Conservation (phyloP, 2,113 vertebrate species). For the Steatornis caripensis region DNA sequence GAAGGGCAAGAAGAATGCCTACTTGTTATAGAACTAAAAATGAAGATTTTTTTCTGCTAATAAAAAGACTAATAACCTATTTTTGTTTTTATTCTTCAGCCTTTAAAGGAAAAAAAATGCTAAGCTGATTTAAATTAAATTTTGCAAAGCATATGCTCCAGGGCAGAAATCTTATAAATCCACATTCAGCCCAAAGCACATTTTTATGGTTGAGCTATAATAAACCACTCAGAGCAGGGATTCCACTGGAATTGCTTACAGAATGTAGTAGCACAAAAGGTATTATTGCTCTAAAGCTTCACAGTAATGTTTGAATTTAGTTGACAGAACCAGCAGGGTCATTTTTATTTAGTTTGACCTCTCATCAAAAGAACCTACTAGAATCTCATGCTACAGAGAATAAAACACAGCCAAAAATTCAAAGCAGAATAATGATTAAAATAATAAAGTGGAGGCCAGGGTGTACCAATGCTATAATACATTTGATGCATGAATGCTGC, state of each 20-base stretch:
- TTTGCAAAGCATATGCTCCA: constrained; percentile 45
- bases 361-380: neutral
- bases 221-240: constrained; percentile 33
- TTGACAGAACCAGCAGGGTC: constrained; percentile 28
- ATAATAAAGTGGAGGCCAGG: neutral
- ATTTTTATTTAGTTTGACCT: constrained; percentile 26
- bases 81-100: constrained; percentile 8
- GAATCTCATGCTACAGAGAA: neutral
- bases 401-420: constrained; percentile 1
- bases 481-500: neutral
- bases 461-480: neutral
- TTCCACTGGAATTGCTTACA: constrained; percentile 47
- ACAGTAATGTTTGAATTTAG: neutral
- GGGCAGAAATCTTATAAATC: constrained; percentile 50
- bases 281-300: constrained; percentile 32
- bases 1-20: neutral
- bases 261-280: constrained; percentile 23
- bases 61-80: neutral
- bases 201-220: constrained; percentile 48
- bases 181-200: constrained; percentile 51
- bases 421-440: neutral
- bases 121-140: constrained; percentile 71
- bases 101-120: neutral
- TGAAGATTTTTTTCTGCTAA: neutral
- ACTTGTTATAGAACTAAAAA: neutral